Percentiles rank a stretch among this genome's conserved stretches.
Evolutionary conservation across 2,888 invertebrate genomes (phyloP).

Genomic region (Phortica okadai): DNA sequence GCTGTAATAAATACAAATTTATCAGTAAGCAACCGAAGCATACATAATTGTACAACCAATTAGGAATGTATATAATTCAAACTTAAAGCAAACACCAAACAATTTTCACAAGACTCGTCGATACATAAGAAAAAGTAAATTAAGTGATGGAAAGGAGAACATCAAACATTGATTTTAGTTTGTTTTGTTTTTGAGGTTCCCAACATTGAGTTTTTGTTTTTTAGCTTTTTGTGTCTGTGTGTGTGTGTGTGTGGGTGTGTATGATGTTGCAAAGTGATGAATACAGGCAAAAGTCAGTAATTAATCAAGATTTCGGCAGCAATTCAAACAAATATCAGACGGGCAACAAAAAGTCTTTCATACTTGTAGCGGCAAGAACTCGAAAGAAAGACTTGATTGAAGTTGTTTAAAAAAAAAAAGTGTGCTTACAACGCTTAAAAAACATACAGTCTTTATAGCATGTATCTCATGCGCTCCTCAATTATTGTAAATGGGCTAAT

Average conservation of each 20-base stretch:
- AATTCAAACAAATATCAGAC: background rate
- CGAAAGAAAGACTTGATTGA: too few relatives aligned
- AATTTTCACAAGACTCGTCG: slow-evolving; percentile 33
- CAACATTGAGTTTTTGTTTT: too few relatives aligned
- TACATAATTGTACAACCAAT: slow-evolving; percentile 66
- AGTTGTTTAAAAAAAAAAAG: background rate
- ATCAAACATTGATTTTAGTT: background rate
- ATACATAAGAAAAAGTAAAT: background rate
- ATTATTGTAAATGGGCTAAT: too few relatives aligned
- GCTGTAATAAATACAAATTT: slow-evolving; percentile 69
- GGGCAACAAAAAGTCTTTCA: too few relatives aligned
- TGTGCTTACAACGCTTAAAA: background rate
- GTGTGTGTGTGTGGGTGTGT: too few relatives aligned
- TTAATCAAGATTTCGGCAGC: slow-evolving; percentile 55
- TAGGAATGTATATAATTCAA: slow-evolving; percentile 59
- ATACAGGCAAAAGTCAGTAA: slow-evolving; percentile 46
- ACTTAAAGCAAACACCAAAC: slow-evolving; percentile 48
- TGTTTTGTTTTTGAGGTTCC: too few relatives aligned
- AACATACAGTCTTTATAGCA: background rate
- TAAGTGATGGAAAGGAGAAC: background rate
- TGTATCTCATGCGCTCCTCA: too few relatives aligned
- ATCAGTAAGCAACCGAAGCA: slow-evolving; percentile 65
- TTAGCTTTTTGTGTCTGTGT: too few relatives aligned
- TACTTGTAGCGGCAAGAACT: too few relatives aligned
- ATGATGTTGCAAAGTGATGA: slow-evolving; percentile 26